Evolutionary conservation across 1,140 invertebrate species (phyloP).

Genomic region (Kradibia gibbosae): DNA sequence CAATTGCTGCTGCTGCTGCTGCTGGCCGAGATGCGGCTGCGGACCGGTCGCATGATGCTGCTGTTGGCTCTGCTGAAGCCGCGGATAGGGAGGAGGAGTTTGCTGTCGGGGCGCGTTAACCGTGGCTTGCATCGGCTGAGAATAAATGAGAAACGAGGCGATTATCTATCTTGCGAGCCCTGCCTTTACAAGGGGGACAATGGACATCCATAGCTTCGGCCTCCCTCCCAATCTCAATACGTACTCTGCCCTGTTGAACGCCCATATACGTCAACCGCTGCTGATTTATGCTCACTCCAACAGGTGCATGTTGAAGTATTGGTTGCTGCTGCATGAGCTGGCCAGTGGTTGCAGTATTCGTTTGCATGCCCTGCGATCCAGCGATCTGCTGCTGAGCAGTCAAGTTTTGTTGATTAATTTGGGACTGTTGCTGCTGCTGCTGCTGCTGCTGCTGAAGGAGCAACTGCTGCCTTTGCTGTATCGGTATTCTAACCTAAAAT

Average conservation of each 20-base stretch:
- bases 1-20: constrained; percentile 61
- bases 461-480: constrained; percentile 65
- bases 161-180: too few species aligned
- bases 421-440: constrained; percentile 64
- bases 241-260: constrained; percentile 57
- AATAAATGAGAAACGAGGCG: too few species aligned
- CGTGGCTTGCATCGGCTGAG: constrained; percentile 29
- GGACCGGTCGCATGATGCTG: constrained; percentile 57
- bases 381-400: constrained; percentile 53
- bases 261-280: constrained; percentile 69
- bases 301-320: constrained; percentile 56
- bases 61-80: constrained; percentile 64
- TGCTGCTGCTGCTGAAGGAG: constrained; percentile 63
- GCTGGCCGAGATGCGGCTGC: background rate
- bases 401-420: constrained; percentile 55
- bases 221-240: too few species aligned
- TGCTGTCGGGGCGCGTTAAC: constrained; percentile 59
- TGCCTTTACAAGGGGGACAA: too few species aligned
- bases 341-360: constrained; percentile 58
- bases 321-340: constrained; percentile 55
- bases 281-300: constrained; percentile 61
- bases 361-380: constrained; percentile 56
- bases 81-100: constrained; percentile 69
- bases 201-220: too few species aligned
- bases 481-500: constrained; percentile 57